Base-by-base conservation (phyloP, 92 coral and sea anemone species). In the Virgularia gustaviana region DNA sequence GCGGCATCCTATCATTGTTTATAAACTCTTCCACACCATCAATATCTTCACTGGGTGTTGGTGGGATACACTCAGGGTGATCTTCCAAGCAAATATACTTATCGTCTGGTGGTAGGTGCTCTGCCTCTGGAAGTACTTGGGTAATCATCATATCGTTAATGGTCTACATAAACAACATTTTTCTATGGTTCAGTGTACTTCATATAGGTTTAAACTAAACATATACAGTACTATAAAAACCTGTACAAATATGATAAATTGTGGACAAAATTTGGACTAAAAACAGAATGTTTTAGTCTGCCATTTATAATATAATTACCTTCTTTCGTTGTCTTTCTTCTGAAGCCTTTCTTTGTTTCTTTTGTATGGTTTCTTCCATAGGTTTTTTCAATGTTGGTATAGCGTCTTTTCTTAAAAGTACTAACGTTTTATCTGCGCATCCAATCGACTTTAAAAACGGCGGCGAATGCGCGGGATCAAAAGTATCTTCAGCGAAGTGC, bases 381-480 rank as follows among this genome's bases (percentile, higher is more conserved):
- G 71, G 71, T 64, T 37, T 64, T 1, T 64, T 64, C 71, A 64
- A 38, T 2, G 71, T 64, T 64, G 71, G 53, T 22, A 64, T 34
- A 36, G 71, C 54, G 28, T 64, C 71, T 6, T 36, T 64, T 22
- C 42, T 64, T 22, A 64, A 37, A 6, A 13, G 71, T 20, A 64
- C 34, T 42, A 64, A 64, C 34, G 71, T 64, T 64, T 64, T 20
- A 53, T 25, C 71, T 38, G 9, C 6, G 54, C 71, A 64, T 22
- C 51, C 71, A 37, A 41, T 39, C 15, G 51, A 36, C 18, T 38
- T 36, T 36, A 64, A 36, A 64, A 64, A 64, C 71, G 1, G 16
- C 10, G 71, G 71, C 53, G 71, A 41, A 64, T 64, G 71, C 42
- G 51, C 71, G 1, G 71, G 71, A 12, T 64, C 71, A 36, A 34